Conservation (phyloP, 2,888 invertebrate species). For the Tineola bisselliella region DNA sequence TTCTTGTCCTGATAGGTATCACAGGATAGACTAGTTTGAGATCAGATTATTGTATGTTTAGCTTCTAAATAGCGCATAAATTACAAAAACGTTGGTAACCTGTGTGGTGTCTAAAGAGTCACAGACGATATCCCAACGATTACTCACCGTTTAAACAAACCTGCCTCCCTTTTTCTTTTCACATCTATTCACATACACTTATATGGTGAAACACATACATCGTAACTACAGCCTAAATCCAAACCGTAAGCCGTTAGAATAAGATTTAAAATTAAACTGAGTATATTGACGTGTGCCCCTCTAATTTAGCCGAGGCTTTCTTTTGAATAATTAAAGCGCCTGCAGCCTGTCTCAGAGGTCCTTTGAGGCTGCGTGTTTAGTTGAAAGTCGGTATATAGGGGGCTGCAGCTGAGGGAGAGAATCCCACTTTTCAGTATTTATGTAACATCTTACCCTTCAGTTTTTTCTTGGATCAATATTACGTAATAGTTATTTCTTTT, state of each 20-base stretch:
- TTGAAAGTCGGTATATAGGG: background rate
- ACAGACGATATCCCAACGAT: constrained; percentile 22
- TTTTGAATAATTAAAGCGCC: constrained; percentile 53
- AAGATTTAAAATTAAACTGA: background rate
- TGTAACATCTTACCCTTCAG: background rate
- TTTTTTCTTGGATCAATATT: no score
- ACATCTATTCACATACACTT: background rate
- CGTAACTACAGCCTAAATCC: background rate
- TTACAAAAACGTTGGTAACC: background rate
- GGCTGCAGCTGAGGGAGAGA: background rate
- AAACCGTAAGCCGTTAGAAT: background rate
- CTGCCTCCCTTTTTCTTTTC: constrained; percentile 5
- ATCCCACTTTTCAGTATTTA: constrained; percentile 3
- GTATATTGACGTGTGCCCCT: background rate
- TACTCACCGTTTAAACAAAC: constrained; percentile 28
- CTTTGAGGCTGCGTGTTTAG: constrained; percentile 41
- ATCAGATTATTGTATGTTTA: no score
- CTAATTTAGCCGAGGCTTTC: constrained; percentile 28
- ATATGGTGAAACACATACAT: background rate
- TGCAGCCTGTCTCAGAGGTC: constrained; percentile 26
- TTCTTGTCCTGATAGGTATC: no score
- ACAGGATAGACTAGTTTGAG: no score
- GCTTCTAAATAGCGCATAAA: background rate
- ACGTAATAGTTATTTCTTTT: no score
- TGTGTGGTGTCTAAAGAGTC: background rate